A percentile compares a stretch with the other conserved stretches of the same genome.
These are phyloP conservation scores for Melanotus villosus DNA, from an alignment of 2,888 invertebrate species.

Conservation along the genomic window DNA sequence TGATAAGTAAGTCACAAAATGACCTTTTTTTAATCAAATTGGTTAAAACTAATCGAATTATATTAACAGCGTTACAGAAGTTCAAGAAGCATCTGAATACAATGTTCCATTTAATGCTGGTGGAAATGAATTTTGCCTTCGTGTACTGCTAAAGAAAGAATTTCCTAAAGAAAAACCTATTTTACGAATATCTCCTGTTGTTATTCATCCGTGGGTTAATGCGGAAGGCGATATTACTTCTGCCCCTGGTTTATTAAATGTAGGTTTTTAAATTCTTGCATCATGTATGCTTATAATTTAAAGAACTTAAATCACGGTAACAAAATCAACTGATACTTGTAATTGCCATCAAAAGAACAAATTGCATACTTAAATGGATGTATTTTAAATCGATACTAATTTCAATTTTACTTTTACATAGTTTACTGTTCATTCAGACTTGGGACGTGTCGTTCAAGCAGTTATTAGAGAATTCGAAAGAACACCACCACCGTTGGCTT, in stretches of 20 bases:
- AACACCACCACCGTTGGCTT: conserved; percentile 71
- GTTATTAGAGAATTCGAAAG: conserved; percentile 84
- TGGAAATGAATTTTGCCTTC: conserved; percentile 76
- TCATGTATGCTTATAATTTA: not conserved
- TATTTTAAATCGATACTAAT: too few relatives aligned
- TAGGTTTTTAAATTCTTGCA: conserved; percentile 61
- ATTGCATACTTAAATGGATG: too few relatives aligned
- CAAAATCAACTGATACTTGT: too few relatives aligned
- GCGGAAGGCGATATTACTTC: conserved; percentile 78
- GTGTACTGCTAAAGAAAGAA: conserved; percentile 77
- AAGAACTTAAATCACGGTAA: too few relatives aligned
- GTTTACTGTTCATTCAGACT: conserved; percentile 84
- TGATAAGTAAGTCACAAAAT: conserved; percentile 74
- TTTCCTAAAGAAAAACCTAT: conserved; percentile 85
- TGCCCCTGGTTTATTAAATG: conserved; percentile 83
- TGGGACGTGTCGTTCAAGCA: conserved; percentile 85
- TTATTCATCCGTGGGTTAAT: conserved; percentile 82
- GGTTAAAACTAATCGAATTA: not conserved
- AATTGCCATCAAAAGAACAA: too few relatives aligned
- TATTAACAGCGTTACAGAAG: conserved; percentile 76
- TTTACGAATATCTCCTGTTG: conserved; percentile 76
- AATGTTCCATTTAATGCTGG: conserved; percentile 79
- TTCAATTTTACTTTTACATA: too few relatives aligned
- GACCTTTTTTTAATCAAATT: not conserved
- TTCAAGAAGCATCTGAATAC: conserved; percentile 81